A percentile compares a stretch with the other conserved stretches of the same genome.
Evolutionary conservation across 1,140 invertebrate genomes (phyloP).

Genomic region (Chrysomallon squamiferum): DNA sequence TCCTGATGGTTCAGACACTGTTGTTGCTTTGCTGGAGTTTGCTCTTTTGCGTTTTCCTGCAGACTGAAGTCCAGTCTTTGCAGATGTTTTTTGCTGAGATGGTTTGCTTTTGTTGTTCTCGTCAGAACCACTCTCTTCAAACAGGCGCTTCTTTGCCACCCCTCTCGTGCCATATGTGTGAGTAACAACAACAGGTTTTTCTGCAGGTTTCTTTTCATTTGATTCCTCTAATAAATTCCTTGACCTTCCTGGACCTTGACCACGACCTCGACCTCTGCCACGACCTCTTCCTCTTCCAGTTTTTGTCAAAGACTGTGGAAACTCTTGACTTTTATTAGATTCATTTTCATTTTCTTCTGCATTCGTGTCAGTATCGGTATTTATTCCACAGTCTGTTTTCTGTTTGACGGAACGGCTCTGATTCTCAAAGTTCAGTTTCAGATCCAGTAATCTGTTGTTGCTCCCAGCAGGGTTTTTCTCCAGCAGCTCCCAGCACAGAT

Average conservation of each 20-base stretch:
- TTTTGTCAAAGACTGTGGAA: background rate
- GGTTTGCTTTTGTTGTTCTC: too few species aligned
- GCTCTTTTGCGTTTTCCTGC: too few species aligned
- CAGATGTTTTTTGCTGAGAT: too few species aligned
- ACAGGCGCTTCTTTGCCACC: too few species aligned
- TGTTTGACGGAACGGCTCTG: background rate
- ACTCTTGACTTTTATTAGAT: background rate
- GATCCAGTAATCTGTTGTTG: background rate
- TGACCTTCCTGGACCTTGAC: background rate
- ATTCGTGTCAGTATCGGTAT: background rate
- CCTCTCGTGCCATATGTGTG: too few species aligned
- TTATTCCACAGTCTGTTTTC: background rate
- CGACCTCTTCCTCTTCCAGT: background rate
- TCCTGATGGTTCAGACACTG: too few species aligned
- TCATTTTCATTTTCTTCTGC: background rate
- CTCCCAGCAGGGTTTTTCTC: background rate
- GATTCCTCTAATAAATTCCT: background rate
- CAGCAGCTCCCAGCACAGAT: constrained; percentile 1
- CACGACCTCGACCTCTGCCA: background rate
- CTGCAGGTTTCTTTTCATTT: background rate
- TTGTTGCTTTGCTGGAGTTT: too few species aligned
- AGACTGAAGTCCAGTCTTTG: too few species aligned
- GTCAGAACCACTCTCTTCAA: too few species aligned
- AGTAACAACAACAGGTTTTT: too few species aligned
- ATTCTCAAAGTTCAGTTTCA: constrained; percentile 2